A percentile compares a stretch with the other conserved stretches of the same genome.
Evolutionary conservation across 2,888 invertebrate genomes (phyloP).

Genomic region (Incurvaria masculella): DNA sequence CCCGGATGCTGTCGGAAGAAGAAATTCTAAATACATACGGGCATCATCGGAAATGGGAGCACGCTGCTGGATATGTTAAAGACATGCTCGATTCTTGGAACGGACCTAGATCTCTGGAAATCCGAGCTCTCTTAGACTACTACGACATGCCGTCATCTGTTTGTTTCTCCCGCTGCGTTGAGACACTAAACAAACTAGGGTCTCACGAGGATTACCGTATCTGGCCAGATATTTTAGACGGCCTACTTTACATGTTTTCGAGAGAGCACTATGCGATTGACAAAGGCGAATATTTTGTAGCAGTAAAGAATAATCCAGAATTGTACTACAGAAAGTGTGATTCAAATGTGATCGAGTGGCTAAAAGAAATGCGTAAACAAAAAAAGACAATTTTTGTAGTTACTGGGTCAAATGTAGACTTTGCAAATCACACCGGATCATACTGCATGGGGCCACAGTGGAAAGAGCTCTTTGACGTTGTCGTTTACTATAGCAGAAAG

Average conservation of each 20-base stretch:
- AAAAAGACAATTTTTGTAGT: slow-evolving; percentile 62
- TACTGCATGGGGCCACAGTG: slow-evolving; percentile 64
- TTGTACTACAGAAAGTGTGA: slow-evolving; percentile 60
- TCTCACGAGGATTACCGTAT: slow-evolving; percentile 44
- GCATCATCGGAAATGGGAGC: slow-evolving; percentile 50
- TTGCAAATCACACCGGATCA: slow-evolving; percentile 61
- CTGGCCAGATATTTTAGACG: slow-evolving; percentile 64
- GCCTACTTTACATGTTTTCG: slow-evolving; percentile 58
- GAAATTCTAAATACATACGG: slow-evolving; percentile 60
- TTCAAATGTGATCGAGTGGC: slow-evolving; percentile 51
- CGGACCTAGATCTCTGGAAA: slow-evolving; percentile 53
- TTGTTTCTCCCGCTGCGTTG: slow-evolving; percentile 64
- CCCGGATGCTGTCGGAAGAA: slow-evolving; percentile 42
- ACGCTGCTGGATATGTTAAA: slow-evolving; percentile 46
- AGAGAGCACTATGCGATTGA: slow-evolving; percentile 53
- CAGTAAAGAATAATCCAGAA: slow-evolving; percentile 52
- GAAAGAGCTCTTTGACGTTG: slow-evolving; percentile 61
- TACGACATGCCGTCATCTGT: slow-evolving; percentile 68
- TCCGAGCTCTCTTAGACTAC: slow-evolving; percentile 67
- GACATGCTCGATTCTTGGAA: slow-evolving; percentile 62
- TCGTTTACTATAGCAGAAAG: slow-evolving; percentile 67
- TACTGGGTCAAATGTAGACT: slow-evolving; percentile 71
- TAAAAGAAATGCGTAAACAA: slow-evolving; percentile 48
- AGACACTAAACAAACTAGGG: slow-evolving; percentile 53
- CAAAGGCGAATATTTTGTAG: slow-evolving; percentile 61